These are phyloP conservation scores for Ammodytes dubius DNA, from an alignment of 2,113 vertebrate genomes.

Conservation along the genomic window DNA sequence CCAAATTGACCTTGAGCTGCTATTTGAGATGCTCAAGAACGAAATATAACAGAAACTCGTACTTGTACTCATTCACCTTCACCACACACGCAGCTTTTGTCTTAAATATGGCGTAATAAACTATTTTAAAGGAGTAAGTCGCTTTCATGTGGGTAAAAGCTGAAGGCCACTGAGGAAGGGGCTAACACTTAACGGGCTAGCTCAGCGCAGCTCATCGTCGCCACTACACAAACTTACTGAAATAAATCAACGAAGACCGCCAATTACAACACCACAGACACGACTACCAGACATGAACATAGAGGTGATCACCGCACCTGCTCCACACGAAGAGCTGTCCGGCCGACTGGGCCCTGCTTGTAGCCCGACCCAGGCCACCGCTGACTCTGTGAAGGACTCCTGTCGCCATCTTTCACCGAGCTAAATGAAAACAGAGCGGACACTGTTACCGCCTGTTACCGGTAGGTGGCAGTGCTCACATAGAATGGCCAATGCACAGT, in stretches of 20 bases:
- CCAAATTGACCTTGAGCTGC: slow-evolving; percentile 74
- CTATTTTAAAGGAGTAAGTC: background rate
- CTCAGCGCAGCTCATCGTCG: slow-evolving; percentile 35
- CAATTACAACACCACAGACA: background rate
- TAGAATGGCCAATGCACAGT: background rate
- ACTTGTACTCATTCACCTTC: background rate
- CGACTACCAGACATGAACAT: background rate
- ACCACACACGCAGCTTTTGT: background rate
- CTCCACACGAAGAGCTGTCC: slow-evolving; percentile 62
- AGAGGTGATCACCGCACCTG: slow-evolving; percentile 72
- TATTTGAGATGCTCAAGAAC: slow-evolving; percentile 6
- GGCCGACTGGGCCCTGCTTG: slow-evolving; percentile 56
- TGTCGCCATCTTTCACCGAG: slow-evolving; percentile 88
- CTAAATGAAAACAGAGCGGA: background rate
- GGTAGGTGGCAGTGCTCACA: slow-evolving; percentile 42
- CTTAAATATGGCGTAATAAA: background rate
- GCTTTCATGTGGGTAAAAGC: background rate
- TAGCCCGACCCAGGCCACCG: slow-evolving; percentile 76
- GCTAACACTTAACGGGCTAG: slow-evolving; percentile 62
- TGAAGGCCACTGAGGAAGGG: slow-evolving; percentile 50
- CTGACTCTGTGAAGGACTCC: slow-evolving; percentile 85
- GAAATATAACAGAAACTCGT: slow-evolving; percentile 42
- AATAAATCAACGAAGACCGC: background rate
- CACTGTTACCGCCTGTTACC: slow-evolving; percentile 1
- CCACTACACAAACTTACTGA: background rate